Evolutionary conservation across 2,113 vertebrate species (phyloP).

Genomic region (Camelus bactrianus): DNA sequence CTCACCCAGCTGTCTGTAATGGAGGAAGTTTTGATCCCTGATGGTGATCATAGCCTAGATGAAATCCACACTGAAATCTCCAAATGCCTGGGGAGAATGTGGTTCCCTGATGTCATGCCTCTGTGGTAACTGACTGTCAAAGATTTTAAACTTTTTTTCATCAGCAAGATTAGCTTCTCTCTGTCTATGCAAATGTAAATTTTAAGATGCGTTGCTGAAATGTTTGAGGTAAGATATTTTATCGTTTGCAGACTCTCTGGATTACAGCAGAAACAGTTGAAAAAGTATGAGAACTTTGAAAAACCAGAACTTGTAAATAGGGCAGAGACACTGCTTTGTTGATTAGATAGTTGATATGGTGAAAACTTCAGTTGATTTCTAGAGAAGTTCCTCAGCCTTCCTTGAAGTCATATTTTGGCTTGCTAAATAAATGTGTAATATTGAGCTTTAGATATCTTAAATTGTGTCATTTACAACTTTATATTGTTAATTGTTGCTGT

Average conservation of each 20-base stretch:
- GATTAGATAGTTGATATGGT: not conserved
- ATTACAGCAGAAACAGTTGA: slow-evolving; percentile 36
- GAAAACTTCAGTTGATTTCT: not conserved
- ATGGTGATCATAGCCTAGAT: slow-evolving; percentile 93
- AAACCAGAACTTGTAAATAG: not conserved
- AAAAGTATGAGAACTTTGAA: slow-evolving; percentile 33
- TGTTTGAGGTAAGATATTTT: slow-evolving; percentile 57
- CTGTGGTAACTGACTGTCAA: slow-evolving; percentile 88
- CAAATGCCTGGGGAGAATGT: slow-evolving; percentile 95
- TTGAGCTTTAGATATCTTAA: slow-evolving; percentile 37
- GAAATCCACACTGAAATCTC: slow-evolving; percentile 97
- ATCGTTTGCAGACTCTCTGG: not conserved
- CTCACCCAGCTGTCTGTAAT: slow-evolving; percentile 97
- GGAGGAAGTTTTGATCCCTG: slow-evolving; percentile 97
- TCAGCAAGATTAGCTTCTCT: slow-evolving; percentile 22
- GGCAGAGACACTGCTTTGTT: not conserved
- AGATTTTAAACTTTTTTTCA: not conserved
- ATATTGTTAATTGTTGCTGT: slow-evolving; percentile 23
- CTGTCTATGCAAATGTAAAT: slow-evolving; percentile 80
- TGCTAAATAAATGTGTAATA: slow-evolving; percentile 44
- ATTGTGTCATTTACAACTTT: slow-evolving; percentile 20
- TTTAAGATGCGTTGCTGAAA: slow-evolving; percentile 28
- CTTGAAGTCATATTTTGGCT: not conserved
- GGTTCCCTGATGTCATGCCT: slow-evolving; percentile 98
- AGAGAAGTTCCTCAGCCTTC: not conserved